Base-by-base conservation (phyloP, 2,888 invertebrate species). In the Cabera pusaria region DNA sequence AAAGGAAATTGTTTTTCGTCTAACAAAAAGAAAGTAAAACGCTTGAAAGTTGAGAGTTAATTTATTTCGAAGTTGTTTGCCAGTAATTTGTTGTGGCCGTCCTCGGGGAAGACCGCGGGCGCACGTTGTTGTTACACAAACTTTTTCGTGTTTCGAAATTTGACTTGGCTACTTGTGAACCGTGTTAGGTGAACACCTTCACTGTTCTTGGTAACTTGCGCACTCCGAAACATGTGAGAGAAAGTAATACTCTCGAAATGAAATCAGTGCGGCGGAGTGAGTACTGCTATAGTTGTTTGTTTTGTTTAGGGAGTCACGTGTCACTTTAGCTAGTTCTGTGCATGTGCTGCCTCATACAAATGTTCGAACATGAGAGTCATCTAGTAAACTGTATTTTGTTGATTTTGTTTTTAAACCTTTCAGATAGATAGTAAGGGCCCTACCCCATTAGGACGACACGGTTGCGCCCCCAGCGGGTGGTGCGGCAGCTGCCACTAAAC, bases 61-160 rank as follows among this genome's bases (percentile, higher is more conserved):
- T 86, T 86, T 85, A 85, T 85, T 85, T 84, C 68, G 72, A 83
- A 85, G 83, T 86, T 85, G 85, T 86, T 86, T 82, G 81, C 74
- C 74, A 73, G 83, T 84, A 84, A 85, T 85, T 85, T 84, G 84
- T 81, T 85, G 83, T 72, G 84, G 81, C 73, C 68, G 66, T 81
- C 82, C 81, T 70, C 60, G 44, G 78, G 76, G 80, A 74, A 68
- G 69, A 64, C 73, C 69, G 72, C 64, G 59, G 64, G 72, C 71
- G 72, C 67, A 72, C 61, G 63, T 68, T 72, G 72, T 69, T 72
- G 66, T 67, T 67, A 69, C 67, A 65, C 67, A 63, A 79, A 82
- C 72, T 79, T 81, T 82, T 80, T 74, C 69, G 63, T 74, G 74
- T 73, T 77, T 58, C 66, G 54, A 72, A 76, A 75, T 79, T 78